Percentiles rank a stretch among this genome's conserved stretches.
phyloP scores from a whole-genome alignment of 2,888 invertebrate species.

The Terebella lapidaria region DNA sequence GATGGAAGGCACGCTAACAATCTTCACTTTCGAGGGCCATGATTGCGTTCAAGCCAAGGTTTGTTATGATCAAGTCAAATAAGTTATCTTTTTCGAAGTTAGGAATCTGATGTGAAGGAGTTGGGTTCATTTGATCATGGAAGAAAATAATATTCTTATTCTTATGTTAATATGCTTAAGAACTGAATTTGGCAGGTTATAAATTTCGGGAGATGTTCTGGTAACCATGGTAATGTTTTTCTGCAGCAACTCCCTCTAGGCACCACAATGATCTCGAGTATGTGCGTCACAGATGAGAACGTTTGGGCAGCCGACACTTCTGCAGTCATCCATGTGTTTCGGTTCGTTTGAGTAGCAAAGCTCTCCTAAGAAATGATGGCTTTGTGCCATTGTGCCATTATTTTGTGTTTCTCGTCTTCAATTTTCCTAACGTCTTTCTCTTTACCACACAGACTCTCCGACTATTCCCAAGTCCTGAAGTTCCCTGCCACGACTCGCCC shows the following conservation, averaged over 20 bases:
- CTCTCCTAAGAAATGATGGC: no score
- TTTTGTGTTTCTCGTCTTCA: no score
- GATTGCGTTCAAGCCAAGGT: slow-evolving; percentile 18
- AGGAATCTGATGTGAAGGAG: no score
- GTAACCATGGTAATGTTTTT: no score
- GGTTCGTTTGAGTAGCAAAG: slow-evolving; percentile 57
- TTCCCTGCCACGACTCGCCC: slow-evolving; percentile 19
- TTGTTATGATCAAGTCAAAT: background rate
- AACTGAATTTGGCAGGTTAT: no score
- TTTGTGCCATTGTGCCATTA: no score
- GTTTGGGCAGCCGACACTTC: slow-evolving; percentile 87
- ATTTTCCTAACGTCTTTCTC: no score
- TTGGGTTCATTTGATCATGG: no score
- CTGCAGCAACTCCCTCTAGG: background rate
- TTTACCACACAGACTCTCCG: slow-evolving; percentile 13
- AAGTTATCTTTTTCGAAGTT: no score
- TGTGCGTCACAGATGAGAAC: slow-evolving; percentile 67
- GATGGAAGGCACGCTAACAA: slow-evolving; percentile 1
- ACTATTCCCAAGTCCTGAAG: slow-evolving; percentile 15
- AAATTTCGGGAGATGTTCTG: no score
- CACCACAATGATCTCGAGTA: slow-evolving; percentile 54
- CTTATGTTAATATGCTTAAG: no score
- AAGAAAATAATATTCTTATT: no score
- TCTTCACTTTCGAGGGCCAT: slow-evolving; percentile 16
- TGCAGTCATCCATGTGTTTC: slow-evolving; percentile 79